phyloP scores from a whole-genome alignment of 2,797 vertebrate genomes.

The Australoheros facetus region DNA sequence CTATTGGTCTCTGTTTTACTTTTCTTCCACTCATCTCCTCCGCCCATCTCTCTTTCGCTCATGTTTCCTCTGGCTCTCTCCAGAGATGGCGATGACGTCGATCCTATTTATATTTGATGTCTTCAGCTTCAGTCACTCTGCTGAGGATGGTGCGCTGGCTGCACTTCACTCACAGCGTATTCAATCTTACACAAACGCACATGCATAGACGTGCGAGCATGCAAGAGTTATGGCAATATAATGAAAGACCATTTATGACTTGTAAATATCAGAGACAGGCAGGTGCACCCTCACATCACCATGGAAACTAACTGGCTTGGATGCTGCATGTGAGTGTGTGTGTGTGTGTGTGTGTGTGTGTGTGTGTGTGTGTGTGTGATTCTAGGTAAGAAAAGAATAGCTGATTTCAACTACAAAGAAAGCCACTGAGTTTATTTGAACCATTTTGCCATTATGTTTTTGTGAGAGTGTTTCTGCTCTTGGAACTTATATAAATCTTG shows the following conservation, averaged over 20 bases:
- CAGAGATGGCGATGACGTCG: slow-evolving; percentile 58
- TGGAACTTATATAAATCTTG: too few relatives aligned
- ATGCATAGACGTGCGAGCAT: background rate
- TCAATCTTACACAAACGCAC: slow-evolving; percentile 6
- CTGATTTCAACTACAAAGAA: too few relatives aligned
- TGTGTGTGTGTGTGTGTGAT: too few relatives aligned
- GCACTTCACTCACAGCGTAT: background rate
- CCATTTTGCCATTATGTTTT: too few relatives aligned
- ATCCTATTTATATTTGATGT: slow-evolving; percentile 74
- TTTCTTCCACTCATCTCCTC: slow-evolving; percentile 5
- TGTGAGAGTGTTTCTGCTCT: too few relatives aligned
- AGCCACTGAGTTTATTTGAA: too few relatives aligned
- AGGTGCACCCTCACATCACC: slow-evolving; percentile 56
- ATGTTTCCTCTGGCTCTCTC: slow-evolving; percentile 30
- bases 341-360: too few relatives aligned
- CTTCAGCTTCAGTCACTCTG: slow-evolving; percentile 39
- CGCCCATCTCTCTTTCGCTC: slow-evolving; percentile 6
- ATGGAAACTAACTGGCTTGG: slow-evolving; percentile 65
- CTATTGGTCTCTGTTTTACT: background rate
- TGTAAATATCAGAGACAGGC: slow-evolving; percentile 45
- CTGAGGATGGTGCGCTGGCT: slow-evolving; percentile 31
- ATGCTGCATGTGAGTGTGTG: background rate
- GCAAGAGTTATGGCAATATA: slow-evolving; percentile 11
- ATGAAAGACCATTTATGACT: slow-evolving; percentile 58
- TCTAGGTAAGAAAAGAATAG: too few relatives aligned